Evolutionary conservation across 2,797 vertebrate species (phyloP), one percentile per base, ranked within the genome.

Genomic region (Potorous gilbertii): DNA sequence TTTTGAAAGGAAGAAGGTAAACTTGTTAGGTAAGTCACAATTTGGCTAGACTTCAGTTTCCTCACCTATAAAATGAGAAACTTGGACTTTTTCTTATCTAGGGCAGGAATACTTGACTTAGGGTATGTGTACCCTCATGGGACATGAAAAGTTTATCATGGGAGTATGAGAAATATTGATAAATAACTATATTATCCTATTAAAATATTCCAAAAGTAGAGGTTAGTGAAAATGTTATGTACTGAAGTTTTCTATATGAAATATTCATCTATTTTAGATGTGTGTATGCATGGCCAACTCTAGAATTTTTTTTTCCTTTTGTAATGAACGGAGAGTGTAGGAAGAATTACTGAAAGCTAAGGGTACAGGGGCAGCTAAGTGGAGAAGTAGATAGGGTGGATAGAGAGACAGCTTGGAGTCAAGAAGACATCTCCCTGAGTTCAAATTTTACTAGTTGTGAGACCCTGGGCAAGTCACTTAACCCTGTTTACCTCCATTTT

Each of bases 1-100:
- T 0, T 14, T 55, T 1, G 74, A 90, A 50, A 54, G 18, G 92
- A 31, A 0, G 0, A 24, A 40, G 27, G 54, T n/a, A 24, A 27
- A 56, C n/a, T 40, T 21, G n/a, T 81, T 18, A 81, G 2, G 12
- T n/a, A 74, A 81, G 2, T 46, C 18, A 46, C 66, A 40, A 46
- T 10, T 81, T 81, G 10, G 16, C 66, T 81, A 81, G 66, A 81
- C 18, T n/a, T n/a, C 13, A 16, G 62, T n/a, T 66, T n/a, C 62
- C 34, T 66, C 62, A 40, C 62, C n/a, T 46, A 40, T 81, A 81
- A 40, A 18, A 46, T 81, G n/a, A 81, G 66, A 9, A 46, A 81
- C 5, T 46, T 81, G 66, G 21, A 40, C n/a, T 81, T 74, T 74
- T 74, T 40, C 40, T 81, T 81, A 21, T 40, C 66, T 81, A 81